phyloP scores from a whole-genome alignment of 2,113 vertebrate species.

The Mormyrus lacerda region DNA sequence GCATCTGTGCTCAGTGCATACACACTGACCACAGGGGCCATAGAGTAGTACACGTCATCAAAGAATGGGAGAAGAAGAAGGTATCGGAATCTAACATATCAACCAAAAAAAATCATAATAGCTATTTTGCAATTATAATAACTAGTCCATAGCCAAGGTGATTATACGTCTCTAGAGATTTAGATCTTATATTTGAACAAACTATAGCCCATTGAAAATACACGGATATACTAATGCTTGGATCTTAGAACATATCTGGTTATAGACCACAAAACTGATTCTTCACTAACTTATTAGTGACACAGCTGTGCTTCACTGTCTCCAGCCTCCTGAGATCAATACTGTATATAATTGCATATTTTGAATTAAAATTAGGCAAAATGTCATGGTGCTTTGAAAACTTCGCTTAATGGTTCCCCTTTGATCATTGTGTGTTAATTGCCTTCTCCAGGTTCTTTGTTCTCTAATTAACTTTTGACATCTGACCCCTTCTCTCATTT shows the following conservation, averaged over 20 bases:
- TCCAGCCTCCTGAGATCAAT: neutral
- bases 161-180: neutral
- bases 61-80: constrained; percentile 3
- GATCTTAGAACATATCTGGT: neutral
- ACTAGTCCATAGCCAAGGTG: neutral
- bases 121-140: neutral
- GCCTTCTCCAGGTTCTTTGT: neutral
- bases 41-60: neutral
- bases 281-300: neutral
- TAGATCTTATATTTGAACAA: neutral
- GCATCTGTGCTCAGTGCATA: constrained; percentile 15
- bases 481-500: neutral
- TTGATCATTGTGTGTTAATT: neutral
- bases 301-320: neutral
- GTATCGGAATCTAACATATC: neutral
- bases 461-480: neutral
- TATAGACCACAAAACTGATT: neutral
- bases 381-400: neutral
- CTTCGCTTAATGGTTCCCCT: neutral
- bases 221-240: neutral
- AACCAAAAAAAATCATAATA: neutral
- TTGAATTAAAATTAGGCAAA: neutral
- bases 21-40: constrained; percentile 19
- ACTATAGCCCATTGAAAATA: neutral
- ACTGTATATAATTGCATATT: neutral